Evolutionary conservation across 2,888 invertebrate genomes (phyloP), one percentile per base, ranked within the genome.

Genomic region (Pyrrhosoma nymphula): DNA sequence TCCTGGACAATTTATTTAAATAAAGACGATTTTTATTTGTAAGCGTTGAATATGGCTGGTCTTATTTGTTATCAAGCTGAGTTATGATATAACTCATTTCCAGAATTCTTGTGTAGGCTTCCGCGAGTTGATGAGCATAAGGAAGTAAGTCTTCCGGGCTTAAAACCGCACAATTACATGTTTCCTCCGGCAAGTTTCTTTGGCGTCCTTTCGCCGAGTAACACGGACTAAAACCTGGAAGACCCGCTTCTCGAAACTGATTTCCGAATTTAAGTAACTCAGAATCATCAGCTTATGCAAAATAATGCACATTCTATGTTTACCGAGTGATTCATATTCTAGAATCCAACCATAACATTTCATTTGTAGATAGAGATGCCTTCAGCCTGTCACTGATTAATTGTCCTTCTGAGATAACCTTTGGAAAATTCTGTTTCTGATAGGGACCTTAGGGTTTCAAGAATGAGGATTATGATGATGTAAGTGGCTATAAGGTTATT

Each of bases 81-180:
- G 63, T 63, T 63, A 63, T 63, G 23, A 63, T 14, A 63, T 63
- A 63, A 20, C 63, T 23, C 63, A 63, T 63, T 63, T 63, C 63
- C 63, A 63, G 63, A 63, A 63, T 63, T 63, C 63, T 63, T 63
- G 63, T 63, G 63, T 63, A 63, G 63, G 63, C 63, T 63, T 63
- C 63, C 63, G 23, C 63, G 63, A 63, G 63, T 63, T 63, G 63
- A 14, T 63, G 63, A 63, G 63, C 63, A 63, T 63, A 6, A 63
- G 63, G 63, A 63, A 63, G 16, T 16, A 63, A 63, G 63, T 63
- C 63, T 63, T 20, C 63, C 63, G 63, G 63, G 16, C 16, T 63
- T 8, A 63, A 63, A 63, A 63, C 63, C 8, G 63, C 63, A 4
- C 63, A 63, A 14, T 63, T 23, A 63, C 63, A 63, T 63, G 23